These are phyloP conservation scores for Timema cristinae DNA, from an alignment of 2,888 invertebrate species.

Conservation along the genomic window DNA sequence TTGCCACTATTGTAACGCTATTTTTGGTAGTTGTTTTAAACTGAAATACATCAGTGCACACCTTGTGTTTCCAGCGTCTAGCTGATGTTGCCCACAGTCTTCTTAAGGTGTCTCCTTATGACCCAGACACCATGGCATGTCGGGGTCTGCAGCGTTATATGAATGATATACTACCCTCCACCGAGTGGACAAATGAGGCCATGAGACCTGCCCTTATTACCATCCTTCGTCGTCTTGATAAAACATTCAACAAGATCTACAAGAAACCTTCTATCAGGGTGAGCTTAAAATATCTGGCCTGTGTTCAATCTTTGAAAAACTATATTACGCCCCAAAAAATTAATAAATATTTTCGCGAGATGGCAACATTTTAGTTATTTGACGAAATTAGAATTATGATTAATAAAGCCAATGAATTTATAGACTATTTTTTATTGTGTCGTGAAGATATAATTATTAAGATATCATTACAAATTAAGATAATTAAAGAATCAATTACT, in stretches of 20 bases:
- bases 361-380: too few relatives aligned
- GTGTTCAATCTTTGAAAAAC: too few relatives aligned
- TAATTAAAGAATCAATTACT: too few relatives aligned
- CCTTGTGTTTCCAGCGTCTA: constrained; percentile 59
- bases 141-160: constrained; percentile 88
- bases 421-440: too few relatives aligned
- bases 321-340: too few relatives aligned
- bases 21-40: too few relatives aligned
- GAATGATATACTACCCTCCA: constrained; percentile 87
- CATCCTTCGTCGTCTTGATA: constrained; percentile 87
- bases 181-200: constrained; percentile 93
- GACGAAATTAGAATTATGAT: not conserved
- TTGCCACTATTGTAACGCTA: too few relatives aligned
- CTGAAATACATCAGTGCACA: too few relatives aligned
- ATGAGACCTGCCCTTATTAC: constrained; percentile 88
- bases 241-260: constrained; percentile 94
- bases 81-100: constrained; percentile 97
- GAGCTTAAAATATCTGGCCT: constrained; percentile 34
- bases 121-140: constrained; percentile 95
- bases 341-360: too few relatives aligned
- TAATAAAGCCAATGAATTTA: not conserved
- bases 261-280: constrained; percentile 90
- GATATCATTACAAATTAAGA: too few relatives aligned
- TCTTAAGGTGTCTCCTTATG: constrained; percentile 96
- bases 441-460: too few relatives aligned